Evolutionary conservation across 64 coral and sea anemone genomes (phyloP).

Genomic region (Dendrophyllia cribrosa): DNA sequence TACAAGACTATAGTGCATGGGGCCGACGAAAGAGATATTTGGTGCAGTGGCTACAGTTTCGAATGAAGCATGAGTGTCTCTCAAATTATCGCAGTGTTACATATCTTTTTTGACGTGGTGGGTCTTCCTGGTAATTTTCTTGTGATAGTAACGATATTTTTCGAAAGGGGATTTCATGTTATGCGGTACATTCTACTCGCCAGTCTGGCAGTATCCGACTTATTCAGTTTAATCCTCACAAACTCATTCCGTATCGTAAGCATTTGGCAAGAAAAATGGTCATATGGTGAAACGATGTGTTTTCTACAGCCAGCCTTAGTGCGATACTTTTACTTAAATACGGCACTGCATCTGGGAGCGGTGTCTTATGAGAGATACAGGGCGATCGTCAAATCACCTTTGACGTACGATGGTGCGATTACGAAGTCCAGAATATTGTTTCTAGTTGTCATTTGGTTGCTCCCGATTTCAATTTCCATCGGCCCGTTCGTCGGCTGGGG

Average conservation of each 20-base stretch:
- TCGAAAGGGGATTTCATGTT: neutral
- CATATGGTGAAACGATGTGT: neutral
- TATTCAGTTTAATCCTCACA: neutral
- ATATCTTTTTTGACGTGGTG: neutral
- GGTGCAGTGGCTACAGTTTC: too few species aligned
- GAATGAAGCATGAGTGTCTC: neutral
- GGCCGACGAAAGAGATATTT: too few species aligned
- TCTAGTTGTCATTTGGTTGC: neutral
- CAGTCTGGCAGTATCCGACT: neutral
- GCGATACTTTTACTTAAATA: neutral
- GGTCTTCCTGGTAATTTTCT: neutral
- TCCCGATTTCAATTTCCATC: neutral
- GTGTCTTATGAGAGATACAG: constrained; percentile 1
- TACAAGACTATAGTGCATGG: too few species aligned
- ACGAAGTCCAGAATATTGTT: neutral
- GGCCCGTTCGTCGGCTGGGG: neutral
- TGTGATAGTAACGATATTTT: neutral
- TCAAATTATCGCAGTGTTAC: neutral
- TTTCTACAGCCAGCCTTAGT: neutral
- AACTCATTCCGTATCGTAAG: constrained; percentile 9
- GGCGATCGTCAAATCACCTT: neutral
- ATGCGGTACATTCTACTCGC: constrained; percentile 1
- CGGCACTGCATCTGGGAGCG: neutral
- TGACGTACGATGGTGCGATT: neutral
- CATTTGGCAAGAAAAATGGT: neutral